Percentiles rank a stretch among this genome's conserved stretches.
phyloP scores from a whole-genome alignment of 30 jellyfish, hydroid and myxozoan genomes.

The Aurelia coerulea region DNA sequence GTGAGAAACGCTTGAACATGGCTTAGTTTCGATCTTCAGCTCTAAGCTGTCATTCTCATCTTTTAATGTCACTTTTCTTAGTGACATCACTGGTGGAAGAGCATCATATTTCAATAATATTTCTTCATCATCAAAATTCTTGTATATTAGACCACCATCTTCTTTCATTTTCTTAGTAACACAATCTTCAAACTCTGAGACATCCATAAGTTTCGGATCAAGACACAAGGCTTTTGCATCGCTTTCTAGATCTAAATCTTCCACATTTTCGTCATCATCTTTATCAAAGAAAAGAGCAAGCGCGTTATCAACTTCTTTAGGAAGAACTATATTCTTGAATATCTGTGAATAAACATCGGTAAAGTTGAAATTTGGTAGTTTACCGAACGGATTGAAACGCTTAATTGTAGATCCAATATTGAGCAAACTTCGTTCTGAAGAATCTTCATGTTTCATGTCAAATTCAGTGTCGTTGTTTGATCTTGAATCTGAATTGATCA shows the following conservation, averaged over 20 bases:
- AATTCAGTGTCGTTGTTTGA: no score
- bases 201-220: conserved; percentile 17
- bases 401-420: no score
- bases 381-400: conserved; percentile 1
- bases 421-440: no score
- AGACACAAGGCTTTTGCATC: not conserved
- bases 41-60: no score
- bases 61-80: not conserved
- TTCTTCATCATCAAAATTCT: not conserved
- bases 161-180: conserved; percentile 34
- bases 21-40: no score
- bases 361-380: not conserved
- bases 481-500: no score
- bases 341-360: conserved; percentile 9
- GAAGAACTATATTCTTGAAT: conserved; percentile 2
- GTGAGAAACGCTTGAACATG: not conserved
- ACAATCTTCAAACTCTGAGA: conserved; percentile 24
- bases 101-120: conserved; percentile 39
- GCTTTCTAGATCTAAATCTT: conserved; percentile 5
- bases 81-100: conserved; percentile 23
- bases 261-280: not conserved
- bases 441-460: no score
- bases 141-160: conserved; percentile 47
- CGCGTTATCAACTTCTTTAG: not conserved
- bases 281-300: conserved; percentile 2